phyloP scores from a whole-genome alignment of 2,113 vertebrate species.

The Typhlomys cinereus region DNA sequence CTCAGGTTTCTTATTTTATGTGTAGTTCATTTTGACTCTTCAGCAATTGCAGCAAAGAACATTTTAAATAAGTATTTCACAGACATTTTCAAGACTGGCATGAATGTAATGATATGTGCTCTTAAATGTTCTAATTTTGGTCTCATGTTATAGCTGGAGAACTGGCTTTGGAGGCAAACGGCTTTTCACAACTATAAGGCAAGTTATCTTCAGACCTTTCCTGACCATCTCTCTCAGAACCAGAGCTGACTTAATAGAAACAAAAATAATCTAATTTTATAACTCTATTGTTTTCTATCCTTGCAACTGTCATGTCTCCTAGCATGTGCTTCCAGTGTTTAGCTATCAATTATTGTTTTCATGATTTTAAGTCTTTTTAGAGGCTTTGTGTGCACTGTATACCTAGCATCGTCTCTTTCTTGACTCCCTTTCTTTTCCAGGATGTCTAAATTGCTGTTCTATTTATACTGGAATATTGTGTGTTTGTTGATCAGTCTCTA shows the following conservation, averaged over 20 bases:
- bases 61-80: slow-evolving; percentile 26
- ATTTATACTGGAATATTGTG: background rate
- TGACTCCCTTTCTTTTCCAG: background rate
- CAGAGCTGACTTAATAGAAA: background rate
- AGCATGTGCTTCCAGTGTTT: background rate
- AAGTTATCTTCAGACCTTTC: background rate
- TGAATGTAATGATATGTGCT: background rate
- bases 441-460: background rate
- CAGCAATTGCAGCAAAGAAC: background rate
- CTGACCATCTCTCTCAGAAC: background rate
- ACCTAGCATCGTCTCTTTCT: background rate
- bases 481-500: background rate
- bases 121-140: background rate
- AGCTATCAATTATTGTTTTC: background rate
- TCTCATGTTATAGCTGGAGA: background rate
- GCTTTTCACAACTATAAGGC: background rate
- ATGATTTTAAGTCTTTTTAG: background rate
- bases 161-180: background rate
- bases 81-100: background rate
- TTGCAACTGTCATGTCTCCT: background rate
- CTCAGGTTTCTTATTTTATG: background rate
- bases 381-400: background rate
- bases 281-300: background rate
- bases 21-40: slow-evolving; percentile 21
- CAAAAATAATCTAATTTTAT: background rate